Evolutionary conservation across 2,888 invertebrate genomes (phyloP).

Genomic region (Yponomeuta cagnagella): DNA sequence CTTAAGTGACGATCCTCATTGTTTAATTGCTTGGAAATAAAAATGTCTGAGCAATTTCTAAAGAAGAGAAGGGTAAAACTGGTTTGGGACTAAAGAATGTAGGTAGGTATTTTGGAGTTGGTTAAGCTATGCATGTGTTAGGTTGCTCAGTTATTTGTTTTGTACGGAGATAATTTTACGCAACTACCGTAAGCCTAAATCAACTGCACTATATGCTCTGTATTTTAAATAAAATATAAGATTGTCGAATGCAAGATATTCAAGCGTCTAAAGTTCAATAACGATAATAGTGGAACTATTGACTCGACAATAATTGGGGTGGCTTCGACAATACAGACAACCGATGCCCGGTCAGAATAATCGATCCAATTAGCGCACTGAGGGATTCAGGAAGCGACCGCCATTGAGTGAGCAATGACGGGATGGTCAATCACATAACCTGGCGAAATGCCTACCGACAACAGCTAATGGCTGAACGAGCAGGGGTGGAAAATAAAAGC

Average conservation of each 20-base stretch:
- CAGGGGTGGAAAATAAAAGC: neutral
- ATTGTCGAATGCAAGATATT: no score
- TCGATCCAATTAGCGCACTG: conserved; percentile 44
- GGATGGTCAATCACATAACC: conserved; percentile 20
- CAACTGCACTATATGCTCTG: no score
- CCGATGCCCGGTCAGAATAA: conserved; percentile 29
- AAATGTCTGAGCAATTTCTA: no score
- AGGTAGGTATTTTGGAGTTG: no score
- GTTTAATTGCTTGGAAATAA: neutral
- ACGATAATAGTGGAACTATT: neutral
- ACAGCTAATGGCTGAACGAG: neutral
- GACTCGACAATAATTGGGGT: conserved; percentile 7
- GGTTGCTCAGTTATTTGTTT: no score
- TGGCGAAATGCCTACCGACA: neutral
- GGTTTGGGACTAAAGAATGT: no score
- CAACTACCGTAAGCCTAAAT: no score
- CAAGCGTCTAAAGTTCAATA: neutral
- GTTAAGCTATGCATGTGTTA: no score
- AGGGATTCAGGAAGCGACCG: conserved; percentile 28
- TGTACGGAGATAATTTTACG: no score
- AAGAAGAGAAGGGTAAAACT: no score
- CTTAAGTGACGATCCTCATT: neutral
- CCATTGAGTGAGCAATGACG: conserved; percentile 10
- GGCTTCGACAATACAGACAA: conserved; percentile 23
- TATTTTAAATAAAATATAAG: no score